Conservation (phyloP, 2,113 vertebrate species). For the Hiodon tergisus region DNA sequence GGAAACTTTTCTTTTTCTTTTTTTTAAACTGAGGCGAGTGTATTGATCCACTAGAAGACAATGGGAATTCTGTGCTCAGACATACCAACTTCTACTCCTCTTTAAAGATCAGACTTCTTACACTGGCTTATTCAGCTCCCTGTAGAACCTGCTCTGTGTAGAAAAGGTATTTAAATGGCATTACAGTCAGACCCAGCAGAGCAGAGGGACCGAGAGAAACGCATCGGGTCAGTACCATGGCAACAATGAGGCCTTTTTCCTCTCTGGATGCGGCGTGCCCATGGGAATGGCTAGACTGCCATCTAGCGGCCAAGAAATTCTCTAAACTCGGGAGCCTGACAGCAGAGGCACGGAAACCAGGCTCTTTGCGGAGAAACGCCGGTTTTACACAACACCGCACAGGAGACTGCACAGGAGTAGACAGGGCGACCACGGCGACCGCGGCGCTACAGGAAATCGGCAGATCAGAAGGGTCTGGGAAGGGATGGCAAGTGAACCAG, state of each 20-base stretch:
- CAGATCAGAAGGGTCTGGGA: no score
- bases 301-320: slow-evolving; percentile 53
- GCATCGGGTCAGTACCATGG: slow-evolving; percentile 62
- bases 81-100: slow-evolving; percentile 42
- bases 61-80: slow-evolving; percentile 41
- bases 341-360: slow-evolving; percentile 13
- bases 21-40: slow-evolving; percentile 27
- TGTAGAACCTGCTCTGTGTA: not conserved
- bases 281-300: slow-evolving; percentile 52
- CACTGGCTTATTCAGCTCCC: slow-evolving; percentile 20
- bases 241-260: slow-evolving; percentile 48
- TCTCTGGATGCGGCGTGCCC: not conserved
- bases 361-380: not conserved
- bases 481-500: no score
- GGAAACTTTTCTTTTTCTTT: not conserved
- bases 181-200: slow-evolving; percentile 41
- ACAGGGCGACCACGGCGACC: no score
- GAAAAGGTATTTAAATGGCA: slow-evolving; percentile 40
- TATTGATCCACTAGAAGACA: slow-evolving; percentile 38
- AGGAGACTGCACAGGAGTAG: no score
- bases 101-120: slow-evolving; percentile 53
- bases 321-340: not conserved
- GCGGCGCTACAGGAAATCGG: no score
- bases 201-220: slow-evolving; percentile 41
- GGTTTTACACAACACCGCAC: not conserved